A percentile compares a stretch with the other conserved stretches of the same genome.
Conservation (phyloP, 1,140 invertebrate species). For the Monomorium pharaonis region DNA sequence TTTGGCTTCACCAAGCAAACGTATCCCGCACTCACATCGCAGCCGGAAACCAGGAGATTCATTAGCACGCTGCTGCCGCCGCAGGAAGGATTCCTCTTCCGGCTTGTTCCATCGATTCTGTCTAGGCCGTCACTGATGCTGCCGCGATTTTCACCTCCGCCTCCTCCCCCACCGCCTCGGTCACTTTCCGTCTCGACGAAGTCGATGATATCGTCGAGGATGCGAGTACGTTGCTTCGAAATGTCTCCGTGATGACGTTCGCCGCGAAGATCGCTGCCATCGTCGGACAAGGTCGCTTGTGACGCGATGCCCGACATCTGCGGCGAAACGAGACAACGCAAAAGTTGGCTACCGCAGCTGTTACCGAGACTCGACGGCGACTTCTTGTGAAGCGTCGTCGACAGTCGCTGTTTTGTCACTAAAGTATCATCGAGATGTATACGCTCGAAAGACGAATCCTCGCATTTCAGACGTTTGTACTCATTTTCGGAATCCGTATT, state of each 20-base stretch:
- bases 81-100: slow-evolving; percentile 35
- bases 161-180: slow-evolving; percentile 57
- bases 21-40: slow-evolving; percentile 96
- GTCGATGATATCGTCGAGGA: slow-evolving; percentile 26
- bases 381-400: slow-evolving; percentile 38
- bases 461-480: slow-evolving; percentile 76
- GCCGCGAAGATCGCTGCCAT: neutral
- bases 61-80: slow-evolving; percentile 92
- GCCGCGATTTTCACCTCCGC: slow-evolving; percentile 68
- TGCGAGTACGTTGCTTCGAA: slow-evolving; percentile 2
- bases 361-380: neutral
- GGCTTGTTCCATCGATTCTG: slow-evolving; percentile 26
- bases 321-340: slow-evolving; percentile 85
- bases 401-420: slow-evolving; percentile 11
- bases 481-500: slow-evolving; percentile 46
- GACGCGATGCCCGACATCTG: slow-evolving; percentile 58
- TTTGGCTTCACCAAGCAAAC: slow-evolving; percentile 91
- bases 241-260: neutral
- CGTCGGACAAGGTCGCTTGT: slow-evolving; percentile 21
- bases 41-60: slow-evolving; percentile 96
- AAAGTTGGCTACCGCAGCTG: slow-evolving; percentile 78
- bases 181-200: slow-evolving; percentile 58
- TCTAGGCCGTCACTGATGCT: slow-evolving; percentile 70
- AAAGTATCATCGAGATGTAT: slow-evolving; percentile 32
- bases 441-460: slow-evolving; percentile 25